Conservation (phyloP, 2,113 vertebrate genomes). For the Tonatia bakeri region DNA sequence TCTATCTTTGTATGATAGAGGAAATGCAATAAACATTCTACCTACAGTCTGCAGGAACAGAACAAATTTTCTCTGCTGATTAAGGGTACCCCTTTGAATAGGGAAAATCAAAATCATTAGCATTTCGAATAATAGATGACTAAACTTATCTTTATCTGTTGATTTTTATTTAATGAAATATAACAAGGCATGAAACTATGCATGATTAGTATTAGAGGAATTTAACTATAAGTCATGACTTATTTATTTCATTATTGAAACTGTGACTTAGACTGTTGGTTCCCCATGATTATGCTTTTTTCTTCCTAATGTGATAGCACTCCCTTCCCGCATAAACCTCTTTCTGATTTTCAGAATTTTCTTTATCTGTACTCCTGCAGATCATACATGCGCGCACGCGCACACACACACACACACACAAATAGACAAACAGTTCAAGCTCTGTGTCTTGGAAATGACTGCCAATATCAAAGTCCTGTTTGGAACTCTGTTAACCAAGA, state of each 20-base stretch:
- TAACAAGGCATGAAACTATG: background rate
- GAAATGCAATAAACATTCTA: background rate
- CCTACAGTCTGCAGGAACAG: background rate
- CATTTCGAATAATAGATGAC: constrained; percentile 36
- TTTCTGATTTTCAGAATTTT: background rate
- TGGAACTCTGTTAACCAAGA: background rate
- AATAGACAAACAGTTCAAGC: background rate
- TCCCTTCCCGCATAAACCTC: background rate
- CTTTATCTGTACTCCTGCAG: background rate
- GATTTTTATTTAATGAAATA: constrained; percentile 31
- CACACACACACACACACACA: background rate
- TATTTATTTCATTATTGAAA: background rate
- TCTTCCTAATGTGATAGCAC: background rate
- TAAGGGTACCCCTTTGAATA: constrained; percentile 1
- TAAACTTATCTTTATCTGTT: background rate
- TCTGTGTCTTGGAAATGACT: background rate
- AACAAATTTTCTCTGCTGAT: constrained; percentile 31
- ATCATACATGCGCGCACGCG: background rate
- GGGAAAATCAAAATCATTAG: constrained; percentile 42
- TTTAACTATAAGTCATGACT: constrained; percentile 5
- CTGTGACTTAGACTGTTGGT: background rate
- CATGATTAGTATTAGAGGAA: background rate
- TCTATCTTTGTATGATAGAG: background rate
- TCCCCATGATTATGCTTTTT: background rate
- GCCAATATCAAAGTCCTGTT: background rate